Base-by-base conservation (phyloP, 2,797 vertebrate genomes). In the Hapalemur alaotrensis region DNA sequence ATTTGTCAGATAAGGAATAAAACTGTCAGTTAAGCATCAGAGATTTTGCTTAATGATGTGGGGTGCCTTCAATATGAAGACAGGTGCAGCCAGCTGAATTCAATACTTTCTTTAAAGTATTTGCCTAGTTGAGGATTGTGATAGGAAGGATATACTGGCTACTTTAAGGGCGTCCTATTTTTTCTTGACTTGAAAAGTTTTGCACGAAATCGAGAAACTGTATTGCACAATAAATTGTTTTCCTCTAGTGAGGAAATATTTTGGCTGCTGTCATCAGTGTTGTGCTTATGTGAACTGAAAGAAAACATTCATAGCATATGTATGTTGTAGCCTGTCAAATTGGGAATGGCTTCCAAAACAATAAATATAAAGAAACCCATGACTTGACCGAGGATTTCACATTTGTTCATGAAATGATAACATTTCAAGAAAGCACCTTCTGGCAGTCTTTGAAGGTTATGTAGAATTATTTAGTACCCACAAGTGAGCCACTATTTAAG, bases 181-280 rank as follows among this genome's bases (percentile, higher is more conserved):
- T 59, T 54, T 48, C 69, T 85, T 38, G 2, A 87, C 84, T 84
- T 88, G 79, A 92, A 94, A 94, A 94, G 43, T 93, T 87, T 89
- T 88, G 72, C 67, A 70, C 57, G 73, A 97, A 97, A 93, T 96
- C 87, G 93, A 82, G 88, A 87, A 90, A 96, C 75, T 46, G 38
- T 20, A 57, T 50, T 54, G 92, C 69, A 96, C 50, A 88, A 78
- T 92, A 97, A 95, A 94, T 85, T 88, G n/a, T 94, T 93, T 96
- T 95, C 46, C 35, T 91, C 46, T 73, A 67, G 75, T 89, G 80
- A 93, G 84, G 67, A 82, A 93, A 95, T 93, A 89, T 79, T 95
- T 97, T 95, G 93, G 78, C 82, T 90, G 59, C 83, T 91, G 41
- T 96, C 96, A 97, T 92, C 81, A 89, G 57, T 32, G 13, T 73